Conservation (phyloP, 2,113 vertebrate species). For the Takifugu flavidus region DNA sequence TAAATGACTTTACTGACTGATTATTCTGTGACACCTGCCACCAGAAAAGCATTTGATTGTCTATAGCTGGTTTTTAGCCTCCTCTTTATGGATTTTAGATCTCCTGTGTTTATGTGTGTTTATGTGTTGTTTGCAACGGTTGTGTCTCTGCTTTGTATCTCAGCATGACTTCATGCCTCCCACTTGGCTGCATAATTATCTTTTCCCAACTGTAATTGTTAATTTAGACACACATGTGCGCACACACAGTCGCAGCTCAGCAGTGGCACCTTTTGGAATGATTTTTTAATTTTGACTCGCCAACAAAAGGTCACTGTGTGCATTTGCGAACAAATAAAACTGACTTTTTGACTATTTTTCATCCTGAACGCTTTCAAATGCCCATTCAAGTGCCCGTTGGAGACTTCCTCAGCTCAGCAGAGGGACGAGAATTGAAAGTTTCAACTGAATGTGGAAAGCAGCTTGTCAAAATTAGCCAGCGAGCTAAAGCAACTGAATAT, state of each 20-base stretch:
- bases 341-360: too few relatives aligned
- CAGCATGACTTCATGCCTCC: conserved; percentile 52
- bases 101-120: conserved; percentile 8
- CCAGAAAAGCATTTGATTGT: conserved; percentile 17
- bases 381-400: too few relatives aligned
- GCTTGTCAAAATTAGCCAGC: conserved; percentile 20
- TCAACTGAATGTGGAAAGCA: background rate
- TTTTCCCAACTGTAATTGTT: conserved; percentile 55
- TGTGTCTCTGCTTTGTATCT: conserved; percentile 33
- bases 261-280: background rate
- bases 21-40: background rate
- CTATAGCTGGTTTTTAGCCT: conserved; percentile 13
- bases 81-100: background rate
- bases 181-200: conserved; percentile 58
- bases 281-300: conserved; percentile 21
- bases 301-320: conserved; percentile 11
- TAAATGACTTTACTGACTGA: too few relatives aligned
- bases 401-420: too few relatives aligned
- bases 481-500: background rate
- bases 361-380: too few relatives aligned
- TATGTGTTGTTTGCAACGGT: conserved; percentile 6
- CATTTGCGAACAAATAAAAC: background rate
- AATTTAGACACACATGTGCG: conserved; percentile 41
- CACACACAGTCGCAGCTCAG: conserved; percentile 10
- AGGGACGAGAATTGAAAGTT: too few relatives aligned